Evolutionary conservation across 2,797 vertebrate genomes (phyloP).

Genomic region (Holocentrus rufus): DNA sequence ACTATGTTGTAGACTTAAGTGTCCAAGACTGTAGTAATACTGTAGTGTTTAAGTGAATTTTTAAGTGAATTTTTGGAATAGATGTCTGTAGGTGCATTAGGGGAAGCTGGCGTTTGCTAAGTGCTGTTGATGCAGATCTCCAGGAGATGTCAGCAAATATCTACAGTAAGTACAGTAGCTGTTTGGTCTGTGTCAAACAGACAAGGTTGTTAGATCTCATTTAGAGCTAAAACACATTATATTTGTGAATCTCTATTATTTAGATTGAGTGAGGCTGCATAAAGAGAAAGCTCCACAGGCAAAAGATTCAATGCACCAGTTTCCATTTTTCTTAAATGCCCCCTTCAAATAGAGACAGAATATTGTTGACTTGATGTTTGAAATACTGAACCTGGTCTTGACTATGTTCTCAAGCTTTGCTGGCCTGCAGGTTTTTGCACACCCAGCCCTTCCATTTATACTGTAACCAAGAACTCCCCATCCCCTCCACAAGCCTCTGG

Average conservation of each 20-base stretch:
- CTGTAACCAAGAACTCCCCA: neutral
- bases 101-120: neutral
- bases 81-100: neutral
- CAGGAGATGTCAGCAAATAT: slow-evolving; percentile 76
- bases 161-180: slow-evolving; percentile 15
- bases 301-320: neutral
- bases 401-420: neutral
- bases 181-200: slow-evolving; percentile 6
- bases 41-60: neutral
- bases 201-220: slow-evolving; percentile 5
- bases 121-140: slow-evolving; percentile 52
- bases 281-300: neutral
- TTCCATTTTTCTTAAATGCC: neutral
- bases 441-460: neutral
- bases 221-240: neutral
- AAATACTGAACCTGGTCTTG: neutral
- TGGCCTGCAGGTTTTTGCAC: neutral
- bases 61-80: neutral
- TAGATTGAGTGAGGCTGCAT: slow-evolving; percentile 1
- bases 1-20: neutral
- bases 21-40: neutral
- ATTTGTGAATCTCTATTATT: neutral
- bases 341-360: neutral
- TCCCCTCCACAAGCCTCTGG: slow-evolving; percentile 8
- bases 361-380: slow-evolving; percentile 1